phyloP scores from a whole-genome alignment of 1,140 invertebrate species.

The Drosophila pandora region DNA sequence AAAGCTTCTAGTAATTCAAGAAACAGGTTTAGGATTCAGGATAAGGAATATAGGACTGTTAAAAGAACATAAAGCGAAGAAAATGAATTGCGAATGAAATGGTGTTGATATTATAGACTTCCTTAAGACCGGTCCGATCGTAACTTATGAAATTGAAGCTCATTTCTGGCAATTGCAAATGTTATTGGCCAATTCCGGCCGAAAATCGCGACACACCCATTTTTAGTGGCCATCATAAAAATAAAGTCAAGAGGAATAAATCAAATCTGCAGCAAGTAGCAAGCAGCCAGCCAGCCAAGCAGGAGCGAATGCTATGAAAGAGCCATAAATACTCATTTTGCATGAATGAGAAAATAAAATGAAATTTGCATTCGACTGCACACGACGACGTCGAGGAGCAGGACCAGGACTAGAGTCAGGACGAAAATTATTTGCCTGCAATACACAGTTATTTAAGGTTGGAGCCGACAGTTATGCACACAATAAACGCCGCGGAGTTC shows the following conservation, averaged over 20 bases:
- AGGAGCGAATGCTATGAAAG: conserved; percentile 21
- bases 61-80: not conserved
- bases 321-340: conserved; percentile 73
- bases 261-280: conserved; percentile 13
- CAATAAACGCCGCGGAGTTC: conserved; percentile 74
- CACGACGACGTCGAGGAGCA: conserved; percentile 20
- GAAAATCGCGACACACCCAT: conserved; percentile 19
- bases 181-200: conserved; percentile 3
- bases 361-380: conserved; percentile 78
- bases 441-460: conserved; percentile 65
- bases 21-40: conserved; percentile 4
- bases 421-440: conserved; percentile 70
- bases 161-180: not conserved
- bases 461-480: conserved; percentile 71
- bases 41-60: not conserved
- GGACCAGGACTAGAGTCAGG: not conserved
- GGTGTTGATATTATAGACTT: not conserved
- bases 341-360: conserved; percentile 79
- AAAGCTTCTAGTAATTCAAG: conserved; percentile 31
- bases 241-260: conserved; percentile 29
- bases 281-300: not conserved
- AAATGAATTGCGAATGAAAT: not conserved
- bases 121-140: too few relatives aligned
- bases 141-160: not conserved
- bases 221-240: conserved; percentile 10